phyloP scores from a whole-genome alignment of 2,113 vertebrate genomes.

The Centropus unirufus region DNA sequence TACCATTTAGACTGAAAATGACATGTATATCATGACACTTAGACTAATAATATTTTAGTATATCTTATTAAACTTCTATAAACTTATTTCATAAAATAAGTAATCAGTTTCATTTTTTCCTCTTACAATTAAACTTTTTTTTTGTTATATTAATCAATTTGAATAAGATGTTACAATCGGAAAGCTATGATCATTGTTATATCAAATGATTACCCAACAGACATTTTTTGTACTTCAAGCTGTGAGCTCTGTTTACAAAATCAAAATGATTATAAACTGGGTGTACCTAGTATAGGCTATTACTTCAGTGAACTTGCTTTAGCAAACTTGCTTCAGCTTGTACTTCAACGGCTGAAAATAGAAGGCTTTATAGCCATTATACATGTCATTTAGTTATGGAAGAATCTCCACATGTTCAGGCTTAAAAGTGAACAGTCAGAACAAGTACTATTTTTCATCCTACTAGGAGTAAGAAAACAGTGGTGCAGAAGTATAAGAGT shows the following conservation, averaged over 20 bases:
- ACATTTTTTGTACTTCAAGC: neutral
- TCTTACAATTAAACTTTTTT: neutral
- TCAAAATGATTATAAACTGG: neutral
- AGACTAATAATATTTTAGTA: neutral
- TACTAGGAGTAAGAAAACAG: neutral
- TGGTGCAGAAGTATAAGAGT: neutral
- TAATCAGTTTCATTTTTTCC: neutral
- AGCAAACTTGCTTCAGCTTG: conserved; percentile 50
- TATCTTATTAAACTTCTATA: neutral
- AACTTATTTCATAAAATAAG: neutral
- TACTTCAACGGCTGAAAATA: neutral
- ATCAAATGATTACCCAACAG: neutral
- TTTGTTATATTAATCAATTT: neutral
- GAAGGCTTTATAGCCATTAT: neutral
- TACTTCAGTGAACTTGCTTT: neutral
- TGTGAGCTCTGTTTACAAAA: neutral
- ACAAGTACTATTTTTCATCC: neutral
- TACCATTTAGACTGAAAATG: neutral
- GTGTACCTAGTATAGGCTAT: neutral
- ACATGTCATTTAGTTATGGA: conserved; percentile 6
- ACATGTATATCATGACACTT: neutral
- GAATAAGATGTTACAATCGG: neutral
- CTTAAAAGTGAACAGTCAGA: conserved; percentile 17
- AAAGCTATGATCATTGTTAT: neutral
- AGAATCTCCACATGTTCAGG: conserved; percentile 3